A percentile compares a stretch with the other conserved stretches of the same genome.
phyloP scores from a whole-genome alignment of 2,888 invertebrate species.

The Dorcus parallelipipedus region DNA sequence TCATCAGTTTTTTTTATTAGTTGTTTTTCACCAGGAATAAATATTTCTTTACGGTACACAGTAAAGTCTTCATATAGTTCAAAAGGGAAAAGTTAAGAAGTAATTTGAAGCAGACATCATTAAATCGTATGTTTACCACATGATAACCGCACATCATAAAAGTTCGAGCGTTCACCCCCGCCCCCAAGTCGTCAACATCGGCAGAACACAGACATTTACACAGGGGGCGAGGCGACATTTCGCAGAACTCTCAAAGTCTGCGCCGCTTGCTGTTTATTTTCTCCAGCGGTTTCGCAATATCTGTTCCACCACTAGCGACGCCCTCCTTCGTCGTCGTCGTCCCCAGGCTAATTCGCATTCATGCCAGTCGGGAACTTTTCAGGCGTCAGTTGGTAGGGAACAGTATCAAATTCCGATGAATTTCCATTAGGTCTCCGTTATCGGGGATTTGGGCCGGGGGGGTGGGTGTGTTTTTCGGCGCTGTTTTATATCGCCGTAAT shows the following conservation, averaged over 20 bases:
- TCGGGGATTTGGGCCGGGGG: slow-evolving; percentile 1
- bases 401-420: slow-evolving; percentile 14
- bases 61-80: no score
- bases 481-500: slow-evolving; percentile 4
- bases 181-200: no score
- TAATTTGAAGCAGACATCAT: no score
- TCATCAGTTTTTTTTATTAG: no score
- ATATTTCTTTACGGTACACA: no score
- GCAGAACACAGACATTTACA: not conserved
- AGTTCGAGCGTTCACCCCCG: no score
- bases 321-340: not conserved
- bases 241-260: slow-evolving; percentile 1
- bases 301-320: not conserved
- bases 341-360: no score
- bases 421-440: slow-evolving; percentile 14
- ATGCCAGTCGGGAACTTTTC: not conserved
- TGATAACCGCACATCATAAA: no score
- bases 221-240: not conserved
- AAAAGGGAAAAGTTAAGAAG: no score
- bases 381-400: not conserved
- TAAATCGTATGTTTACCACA: no score
- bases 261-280: not conserved
- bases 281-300: no score
- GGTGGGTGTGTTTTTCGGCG: slow-evolving; percentile 2
- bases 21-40: no score